Evolutionary conservation across 1,140 invertebrate species (phyloP).

Genomic region (Drosophila bifasciata): DNA sequence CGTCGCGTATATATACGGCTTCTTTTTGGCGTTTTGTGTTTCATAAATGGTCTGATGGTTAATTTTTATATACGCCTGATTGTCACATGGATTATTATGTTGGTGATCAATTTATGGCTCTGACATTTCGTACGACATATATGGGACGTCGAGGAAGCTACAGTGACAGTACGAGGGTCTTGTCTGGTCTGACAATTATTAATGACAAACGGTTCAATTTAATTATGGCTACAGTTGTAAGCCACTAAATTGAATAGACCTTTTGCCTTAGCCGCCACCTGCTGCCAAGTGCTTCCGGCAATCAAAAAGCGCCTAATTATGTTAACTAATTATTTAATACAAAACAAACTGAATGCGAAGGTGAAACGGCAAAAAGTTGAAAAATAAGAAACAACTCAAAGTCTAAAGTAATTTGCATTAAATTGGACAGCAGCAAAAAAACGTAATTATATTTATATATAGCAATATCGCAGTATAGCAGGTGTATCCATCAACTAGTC

Average conservation of each 20-base stretch:
- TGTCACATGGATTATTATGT: slow-evolving; percentile 78
- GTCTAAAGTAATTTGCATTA: slow-evolving; percentile 60
- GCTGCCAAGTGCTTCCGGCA: slow-evolving; percentile 58
- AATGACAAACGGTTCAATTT: slow-evolving; percentile 75
- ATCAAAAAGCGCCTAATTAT: slow-evolving; percentile 65
- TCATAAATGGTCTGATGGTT: slow-evolving; percentile 78
- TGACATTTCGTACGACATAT: slow-evolving; percentile 74
- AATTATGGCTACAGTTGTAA: slow-evolving; percentile 70
- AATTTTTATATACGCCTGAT: slow-evolving; percentile 66
- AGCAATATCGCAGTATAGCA: slow-evolving; percentile 17
- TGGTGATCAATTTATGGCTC: slow-evolving; percentile 64
- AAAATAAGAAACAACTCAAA: slow-evolving; percentile 8
- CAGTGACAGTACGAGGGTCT: slow-evolving; percentile 13
- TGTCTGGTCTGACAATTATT: slow-evolving; percentile 65
- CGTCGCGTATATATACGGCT: slow-evolving; percentile 67
- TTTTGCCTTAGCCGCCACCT: slow-evolving; percentile 37
- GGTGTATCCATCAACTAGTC: slow-evolving; percentile 46
- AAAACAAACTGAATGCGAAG: slow-evolving; percentile 47
- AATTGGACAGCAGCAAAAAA: slow-evolving; percentile 15
- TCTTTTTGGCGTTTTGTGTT: slow-evolving; percentile 69
- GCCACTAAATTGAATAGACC: slow-evolving; percentile 31
- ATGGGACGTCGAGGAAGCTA: slow-evolving; percentile 64
- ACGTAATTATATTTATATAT: slow-evolving; percentile 15
- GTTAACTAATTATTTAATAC: slow-evolving; percentile 66
- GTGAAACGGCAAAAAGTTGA: slow-evolving; percentile 29